These are phyloP conservation scores for Prorops nasuta DNA, from an alignment of 1,140 invertebrate species.

Conservation along the genomic window DNA sequence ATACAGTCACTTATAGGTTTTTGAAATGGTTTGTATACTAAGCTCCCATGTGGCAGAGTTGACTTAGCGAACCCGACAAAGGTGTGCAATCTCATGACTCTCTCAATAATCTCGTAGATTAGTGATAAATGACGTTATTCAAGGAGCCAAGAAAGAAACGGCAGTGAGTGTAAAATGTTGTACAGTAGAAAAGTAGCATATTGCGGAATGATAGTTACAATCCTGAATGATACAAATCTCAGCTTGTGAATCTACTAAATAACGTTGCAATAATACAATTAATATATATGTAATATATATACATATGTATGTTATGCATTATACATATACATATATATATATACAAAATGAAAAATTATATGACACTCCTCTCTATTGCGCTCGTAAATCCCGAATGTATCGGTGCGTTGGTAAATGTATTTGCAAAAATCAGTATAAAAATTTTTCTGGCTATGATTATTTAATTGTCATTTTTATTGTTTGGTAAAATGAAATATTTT, in stretches of 20 bases:
- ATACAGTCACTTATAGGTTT: too few species aligned
- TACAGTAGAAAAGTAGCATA: slow-evolving; percentile 54
- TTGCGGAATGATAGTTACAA: slow-evolving; percentile 41
- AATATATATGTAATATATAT: slow-evolving; percentile 37
- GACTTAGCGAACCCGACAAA: slow-evolving; percentile 4
- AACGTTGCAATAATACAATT: slow-evolving; percentile 54
- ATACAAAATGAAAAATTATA: slow-evolving; percentile 36
- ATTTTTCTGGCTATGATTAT: slow-evolving; percentile 6
- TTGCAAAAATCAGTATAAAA: slow-evolving; percentile 6
- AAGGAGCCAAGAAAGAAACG: slow-evolving; percentile 32
- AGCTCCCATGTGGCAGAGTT: too few species aligned
- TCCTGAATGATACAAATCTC: slow-evolving; percentile 53
- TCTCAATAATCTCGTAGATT: slow-evolving; percentile 51
- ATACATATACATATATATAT: slow-evolving; percentile 19
- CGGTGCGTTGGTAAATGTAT: slow-evolving; percentile 20
- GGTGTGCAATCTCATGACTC: slow-evolving; percentile 54
- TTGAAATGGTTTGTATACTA: too few species aligned
- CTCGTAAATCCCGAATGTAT: slow-evolving; percentile 24
- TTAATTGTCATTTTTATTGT: background rate
- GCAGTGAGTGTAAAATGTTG: slow-evolving; percentile 54
- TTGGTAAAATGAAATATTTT: too few species aligned
- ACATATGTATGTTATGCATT: slow-evolving; percentile 14
- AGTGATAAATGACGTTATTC: slow-evolving; percentile 43
- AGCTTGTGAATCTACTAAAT: slow-evolving; percentile 55
- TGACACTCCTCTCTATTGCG: slow-evolving; percentile 29